Conservation (phyloP, 92 coral and sea anemone species). For the Bergia puertoricense region DNA sequence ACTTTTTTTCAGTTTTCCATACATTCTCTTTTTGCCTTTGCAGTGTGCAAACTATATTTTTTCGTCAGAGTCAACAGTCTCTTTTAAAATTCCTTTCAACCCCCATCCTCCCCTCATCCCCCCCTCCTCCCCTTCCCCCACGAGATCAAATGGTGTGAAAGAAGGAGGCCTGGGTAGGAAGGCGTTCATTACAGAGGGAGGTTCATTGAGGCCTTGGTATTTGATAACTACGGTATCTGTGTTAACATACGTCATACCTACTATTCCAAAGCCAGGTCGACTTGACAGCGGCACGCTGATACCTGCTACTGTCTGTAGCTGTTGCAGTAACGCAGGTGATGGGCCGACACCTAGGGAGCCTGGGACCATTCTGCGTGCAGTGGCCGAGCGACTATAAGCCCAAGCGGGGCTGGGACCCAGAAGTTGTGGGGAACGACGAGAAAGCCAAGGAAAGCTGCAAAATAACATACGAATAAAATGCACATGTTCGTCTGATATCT, state of each 20-base stretch:
- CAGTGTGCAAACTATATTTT: no score
- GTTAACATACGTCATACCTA: slow-evolving; percentile 44
- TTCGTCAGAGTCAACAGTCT: no score
- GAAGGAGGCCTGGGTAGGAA: no score
- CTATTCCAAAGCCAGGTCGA: slow-evolving; percentile 68
- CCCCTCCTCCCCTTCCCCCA: no score
- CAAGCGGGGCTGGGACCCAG: slow-evolving; percentile 37
- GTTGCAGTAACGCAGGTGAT: slow-evolving; percentile 55
- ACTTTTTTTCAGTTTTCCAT: no score
- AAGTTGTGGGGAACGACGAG: slow-evolving; percentile 37
- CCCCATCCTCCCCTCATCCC: no score
- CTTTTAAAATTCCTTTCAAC: no score
- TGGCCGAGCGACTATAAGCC: slow-evolving; percentile 51
- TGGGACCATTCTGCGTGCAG: slow-evolving; percentile 33
- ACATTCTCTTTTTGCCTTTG: no score
- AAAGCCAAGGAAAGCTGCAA: slow-evolving; percentile 11
- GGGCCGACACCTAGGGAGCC: slow-evolving; percentile 41
- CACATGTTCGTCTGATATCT: no score
- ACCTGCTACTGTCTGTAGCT: slow-evolving; percentile 73
- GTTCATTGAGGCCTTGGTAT: neutral
- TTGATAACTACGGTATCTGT: neutral
- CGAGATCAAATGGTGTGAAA: no score
- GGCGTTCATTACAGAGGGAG: no score
- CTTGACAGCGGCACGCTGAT: slow-evolving; percentile 74
- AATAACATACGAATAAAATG: no score